Conservation (phyloP, 1,140 invertebrate genomes). For the Euborellia annulipes region DNA sequence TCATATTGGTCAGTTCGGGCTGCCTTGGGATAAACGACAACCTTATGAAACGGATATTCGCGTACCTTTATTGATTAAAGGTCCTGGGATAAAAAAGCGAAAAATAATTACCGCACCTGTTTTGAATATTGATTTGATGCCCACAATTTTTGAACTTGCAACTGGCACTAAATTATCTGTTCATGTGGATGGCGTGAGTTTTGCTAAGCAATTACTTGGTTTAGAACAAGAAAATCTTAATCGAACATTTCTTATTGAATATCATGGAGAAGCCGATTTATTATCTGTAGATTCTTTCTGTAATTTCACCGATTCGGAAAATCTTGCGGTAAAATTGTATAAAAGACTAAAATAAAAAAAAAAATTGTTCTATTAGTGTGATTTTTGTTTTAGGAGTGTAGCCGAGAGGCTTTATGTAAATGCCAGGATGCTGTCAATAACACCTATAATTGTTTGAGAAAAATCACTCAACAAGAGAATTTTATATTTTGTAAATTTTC, state of each 20-base stretch:
- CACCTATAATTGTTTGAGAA: conserved; percentile 60
- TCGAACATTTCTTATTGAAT: conserved; percentile 50
- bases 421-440: conserved; percentile 73
- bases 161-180: conserved; percentile 29
- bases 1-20: conserved; percentile 73
- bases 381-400: conserved; percentile 39
- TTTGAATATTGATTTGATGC: conserved; percentile 62
- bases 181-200: conserved; percentile 48
- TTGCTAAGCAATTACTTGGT: conserved; percentile 26
- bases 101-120: conserved; percentile 35
- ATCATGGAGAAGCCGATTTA: conserved; percentile 52
- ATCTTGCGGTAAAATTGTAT: conserved; percentile 43
- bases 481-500: conserved; percentile 60
- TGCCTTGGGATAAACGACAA: conserved; percentile 75
- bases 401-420: conserved; percentile 48
- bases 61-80: conserved; percentile 63
- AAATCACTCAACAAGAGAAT: conserved; percentile 34
- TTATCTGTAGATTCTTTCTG: conserved; percentile 33
- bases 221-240: conserved; percentile 15
- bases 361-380: not conserved
- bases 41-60: conserved; percentile 77
- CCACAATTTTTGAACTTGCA: conserved; percentile 59
- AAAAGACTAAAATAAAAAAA: no score
- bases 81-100: conserved; percentile 44
- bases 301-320: conserved; percentile 33